phyloP scores from a whole-genome alignment of 1,140 invertebrate genomes.

The Papilio xuthus region DNA sequence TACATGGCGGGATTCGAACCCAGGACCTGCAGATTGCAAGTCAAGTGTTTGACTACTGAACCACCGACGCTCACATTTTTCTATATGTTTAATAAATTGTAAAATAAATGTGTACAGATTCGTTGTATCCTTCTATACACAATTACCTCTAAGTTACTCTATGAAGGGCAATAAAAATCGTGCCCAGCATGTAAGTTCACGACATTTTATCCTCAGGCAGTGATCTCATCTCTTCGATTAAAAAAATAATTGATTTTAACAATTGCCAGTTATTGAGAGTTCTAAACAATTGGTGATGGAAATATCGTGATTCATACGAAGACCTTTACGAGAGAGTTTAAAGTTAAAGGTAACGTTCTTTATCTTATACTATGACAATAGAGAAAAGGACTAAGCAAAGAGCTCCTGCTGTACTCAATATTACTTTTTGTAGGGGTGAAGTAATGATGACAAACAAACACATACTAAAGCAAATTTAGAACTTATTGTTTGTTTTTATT shows the following conservation, averaged over 20 bases:
- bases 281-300: not conserved
- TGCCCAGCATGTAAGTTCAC: not conserved
- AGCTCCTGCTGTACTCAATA: not conserved
- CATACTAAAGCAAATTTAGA: no score
- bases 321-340: constrained; percentile 47
- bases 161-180: not conserved
- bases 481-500: no score
- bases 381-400: not conserved
- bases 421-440: no score
- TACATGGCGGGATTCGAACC: no score
- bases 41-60: no score
- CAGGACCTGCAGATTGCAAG: no score
- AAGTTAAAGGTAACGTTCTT: constrained; percentile 46
- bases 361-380: not conserved
- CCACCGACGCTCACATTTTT: no score
- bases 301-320: constrained; percentile 42
- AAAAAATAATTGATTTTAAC: not conserved
- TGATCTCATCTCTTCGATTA: not conserved
- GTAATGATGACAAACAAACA: no score
- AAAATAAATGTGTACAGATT: not conserved
- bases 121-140: not conserved
- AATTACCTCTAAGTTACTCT: not conserved
- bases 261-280: not conserved
- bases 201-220: not conserved
- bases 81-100: not conserved